phyloP scores from a whole-genome alignment of 2,797 vertebrate genomes.

The Hippocampus kuda region DNA sequence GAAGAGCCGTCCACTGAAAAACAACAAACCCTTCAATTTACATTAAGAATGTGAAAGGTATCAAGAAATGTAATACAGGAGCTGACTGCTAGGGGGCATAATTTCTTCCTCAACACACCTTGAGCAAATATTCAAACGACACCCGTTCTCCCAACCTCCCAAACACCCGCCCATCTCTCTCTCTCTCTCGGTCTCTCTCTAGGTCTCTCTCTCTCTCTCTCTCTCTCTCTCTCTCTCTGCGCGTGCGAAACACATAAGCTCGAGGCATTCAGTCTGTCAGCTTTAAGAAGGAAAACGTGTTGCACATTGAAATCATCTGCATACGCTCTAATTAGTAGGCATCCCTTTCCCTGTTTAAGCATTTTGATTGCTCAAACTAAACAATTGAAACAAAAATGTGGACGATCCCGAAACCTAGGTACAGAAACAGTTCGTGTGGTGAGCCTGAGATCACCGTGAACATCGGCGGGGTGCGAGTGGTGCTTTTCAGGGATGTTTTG shows the following conservation, averaged over 20 bases:
- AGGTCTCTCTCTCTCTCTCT: background rate
- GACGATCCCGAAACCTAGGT: conserved; percentile 68
- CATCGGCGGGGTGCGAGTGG: conserved; percentile 84
- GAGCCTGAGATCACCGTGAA: conserved; percentile 83
- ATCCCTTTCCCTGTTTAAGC: background rate
- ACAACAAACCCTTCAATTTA: too few species aligned
- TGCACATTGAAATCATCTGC: conserved; percentile 26
- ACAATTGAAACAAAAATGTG: conserved; percentile 62
- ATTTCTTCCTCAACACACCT: background rate
- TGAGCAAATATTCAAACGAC: background rate
- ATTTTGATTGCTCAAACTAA: background rate
- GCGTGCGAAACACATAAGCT: conserved; percentile 22
- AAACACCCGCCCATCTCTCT: background rate
- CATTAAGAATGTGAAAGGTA: background rate
- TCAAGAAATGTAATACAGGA: background rate
- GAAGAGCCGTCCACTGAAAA: too few species aligned
- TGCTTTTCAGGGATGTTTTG: conserved; percentile 78
- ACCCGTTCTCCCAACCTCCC: background rate
- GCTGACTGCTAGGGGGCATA: background rate
- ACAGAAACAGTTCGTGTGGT: conserved; percentile 45
- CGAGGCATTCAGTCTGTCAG: conserved; percentile 23
- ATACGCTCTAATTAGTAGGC: background rate
- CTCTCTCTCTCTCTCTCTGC: background rate
- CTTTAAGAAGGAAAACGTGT: conserved; percentile 18
- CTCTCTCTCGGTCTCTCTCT: background rate